These are phyloP conservation scores for Halcyon smyrnensis DNA, from an alignment of 2,797 vertebrate species.

Conservation along the genomic window DNA sequence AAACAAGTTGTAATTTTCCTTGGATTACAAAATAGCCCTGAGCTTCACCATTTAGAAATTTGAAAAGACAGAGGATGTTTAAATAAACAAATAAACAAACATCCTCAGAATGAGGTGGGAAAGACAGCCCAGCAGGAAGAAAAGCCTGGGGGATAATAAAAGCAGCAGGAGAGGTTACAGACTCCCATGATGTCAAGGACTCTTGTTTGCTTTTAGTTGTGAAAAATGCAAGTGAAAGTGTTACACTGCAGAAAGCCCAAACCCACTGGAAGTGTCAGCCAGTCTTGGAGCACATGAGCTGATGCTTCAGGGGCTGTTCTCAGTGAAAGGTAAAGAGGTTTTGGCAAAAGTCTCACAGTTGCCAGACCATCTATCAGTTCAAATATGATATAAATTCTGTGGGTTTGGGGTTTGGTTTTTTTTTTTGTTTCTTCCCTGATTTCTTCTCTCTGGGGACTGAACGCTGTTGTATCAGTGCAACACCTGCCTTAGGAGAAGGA, in stretches of 20 bases:
- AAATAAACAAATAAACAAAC: background rate
- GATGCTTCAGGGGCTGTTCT: slow-evolving; percentile 1
- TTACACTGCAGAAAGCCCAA: background rate
- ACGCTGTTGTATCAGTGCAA: background rate
- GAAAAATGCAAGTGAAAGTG: background rate
- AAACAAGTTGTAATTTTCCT: background rate
- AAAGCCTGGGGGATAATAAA: background rate
- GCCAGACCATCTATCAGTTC: slow-evolving; percentile 10
- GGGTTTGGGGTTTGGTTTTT: no score
- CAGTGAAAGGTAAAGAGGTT: background rate
- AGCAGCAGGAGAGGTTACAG: background rate
- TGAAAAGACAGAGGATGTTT: background rate
- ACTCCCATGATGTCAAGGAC: background rate
- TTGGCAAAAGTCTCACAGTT: background rate
- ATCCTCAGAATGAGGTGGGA: background rate
- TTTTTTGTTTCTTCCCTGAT: background rate
- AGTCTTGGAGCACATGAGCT: background rate
- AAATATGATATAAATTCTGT: background rate
- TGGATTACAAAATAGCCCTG: background rate
- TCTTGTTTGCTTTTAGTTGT: slow-evolving; percentile 6
- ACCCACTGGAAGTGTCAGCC: background rate
- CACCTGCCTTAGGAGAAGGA: background rate
- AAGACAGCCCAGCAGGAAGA: background rate
- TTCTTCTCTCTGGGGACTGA: background rate
- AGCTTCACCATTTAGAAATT: background rate